phyloP scores from a whole-genome alignment of 2,113 vertebrate genomes.

The Oncorhynchus nerka region DNA sequence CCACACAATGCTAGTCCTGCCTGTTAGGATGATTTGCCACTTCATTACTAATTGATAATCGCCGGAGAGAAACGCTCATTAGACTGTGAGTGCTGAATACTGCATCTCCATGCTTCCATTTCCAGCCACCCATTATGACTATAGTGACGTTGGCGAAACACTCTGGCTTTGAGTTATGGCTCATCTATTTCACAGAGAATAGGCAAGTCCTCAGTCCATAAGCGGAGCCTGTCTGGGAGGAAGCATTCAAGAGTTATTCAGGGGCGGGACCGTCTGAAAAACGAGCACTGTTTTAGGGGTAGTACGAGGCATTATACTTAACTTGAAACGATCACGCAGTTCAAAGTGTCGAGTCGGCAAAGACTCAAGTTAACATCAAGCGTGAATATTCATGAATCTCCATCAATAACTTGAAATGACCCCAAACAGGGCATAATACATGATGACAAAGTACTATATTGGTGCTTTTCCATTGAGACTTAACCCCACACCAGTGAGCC shows the following conservation, averaged over 20 bases:
- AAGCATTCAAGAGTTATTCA: neutral
- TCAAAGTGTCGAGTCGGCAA: neutral
- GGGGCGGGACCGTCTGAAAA: neutral
- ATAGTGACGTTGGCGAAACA: slow-evolving; percentile 25
- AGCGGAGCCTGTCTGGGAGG: neutral
- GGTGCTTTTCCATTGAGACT: too few relatives aligned
- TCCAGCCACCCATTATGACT: slow-evolving; percentile 37
- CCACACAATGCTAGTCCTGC: slow-evolving; percentile 38
- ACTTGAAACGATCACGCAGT: neutral
- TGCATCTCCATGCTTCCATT: slow-evolving; percentile 48
- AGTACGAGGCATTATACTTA: neutral
- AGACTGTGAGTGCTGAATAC: slow-evolving; percentile 50
- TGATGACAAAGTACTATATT: neutral
- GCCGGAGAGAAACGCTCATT: slow-evolving; percentile 59
- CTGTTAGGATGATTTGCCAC: slow-evolving; percentile 65
- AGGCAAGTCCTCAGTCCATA: neutral
- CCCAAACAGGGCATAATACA: neutral
- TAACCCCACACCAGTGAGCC: too few relatives aligned
- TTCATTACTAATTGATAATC: slow-evolving; percentile 73
- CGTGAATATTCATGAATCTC: neutral
- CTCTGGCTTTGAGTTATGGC: slow-evolving; percentile 4
- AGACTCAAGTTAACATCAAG: neutral
- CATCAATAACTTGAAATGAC: neutral
- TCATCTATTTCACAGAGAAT: neutral
- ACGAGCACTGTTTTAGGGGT: neutral